Conservation (phyloP, 2,888 invertebrate species). For the Amphipoea oculea region DNA sequence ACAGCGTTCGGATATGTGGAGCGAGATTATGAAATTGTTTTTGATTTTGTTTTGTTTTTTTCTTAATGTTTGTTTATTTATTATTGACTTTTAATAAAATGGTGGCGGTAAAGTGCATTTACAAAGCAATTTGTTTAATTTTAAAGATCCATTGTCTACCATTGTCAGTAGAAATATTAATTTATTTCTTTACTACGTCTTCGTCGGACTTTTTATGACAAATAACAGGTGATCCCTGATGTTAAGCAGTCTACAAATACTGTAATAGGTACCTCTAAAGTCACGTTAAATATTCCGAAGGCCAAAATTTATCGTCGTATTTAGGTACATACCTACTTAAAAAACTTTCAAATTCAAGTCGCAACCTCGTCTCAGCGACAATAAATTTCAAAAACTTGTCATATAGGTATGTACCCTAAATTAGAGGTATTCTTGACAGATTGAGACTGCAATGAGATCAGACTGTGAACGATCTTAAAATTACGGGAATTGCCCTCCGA, state of each 20-base stretch:
- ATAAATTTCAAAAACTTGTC: neutral
- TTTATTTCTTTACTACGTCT: neutral
- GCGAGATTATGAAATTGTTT: constrained; percentile 9
- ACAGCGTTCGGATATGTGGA: constrained; percentile 31
- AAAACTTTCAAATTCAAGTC: neutral
- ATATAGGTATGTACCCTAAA: neutral
- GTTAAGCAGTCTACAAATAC: too few species aligned
- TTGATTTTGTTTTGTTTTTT: constrained; percentile 11
- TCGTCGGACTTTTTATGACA: neutral
- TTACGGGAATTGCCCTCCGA: too few species aligned
- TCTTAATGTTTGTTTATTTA: neutral
- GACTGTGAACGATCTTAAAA: too few species aligned
- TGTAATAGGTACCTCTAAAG: too few species aligned
- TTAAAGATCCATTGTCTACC: neutral
- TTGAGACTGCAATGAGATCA: neutral
- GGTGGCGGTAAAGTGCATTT: constrained; percentile 4
- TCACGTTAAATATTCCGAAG: too few species aligned
- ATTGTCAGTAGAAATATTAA: neutral
- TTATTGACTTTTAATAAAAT: constrained; percentile 11
- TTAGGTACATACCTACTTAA: too few species aligned
- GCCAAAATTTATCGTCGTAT: too few species aligned
- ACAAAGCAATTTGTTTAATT: constrained; percentile 8
- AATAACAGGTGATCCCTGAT: neutral
- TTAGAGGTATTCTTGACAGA: neutral
- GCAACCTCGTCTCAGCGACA: neutral